Base-by-base conservation (phyloP, 2,888 invertebrate genomes). In the Heliconius erato region DNA sequence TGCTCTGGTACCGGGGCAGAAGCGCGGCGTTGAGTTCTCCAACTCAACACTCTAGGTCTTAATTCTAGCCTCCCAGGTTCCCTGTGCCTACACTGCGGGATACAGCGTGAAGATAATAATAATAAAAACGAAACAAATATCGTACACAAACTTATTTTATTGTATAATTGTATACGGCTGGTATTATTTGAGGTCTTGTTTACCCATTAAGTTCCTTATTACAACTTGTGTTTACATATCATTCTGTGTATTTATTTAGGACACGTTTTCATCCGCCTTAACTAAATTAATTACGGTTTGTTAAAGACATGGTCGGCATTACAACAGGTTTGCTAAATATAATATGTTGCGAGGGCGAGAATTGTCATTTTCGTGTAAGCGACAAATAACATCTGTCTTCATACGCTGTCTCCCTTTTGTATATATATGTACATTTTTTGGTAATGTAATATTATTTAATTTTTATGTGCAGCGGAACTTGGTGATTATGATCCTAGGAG, bases 401-500 rank as follows among this genome's bases (percentile, higher is more conserved):
- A 14, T 5, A 23, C 28, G 3, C 35, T 63, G n/a, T 9, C 54
- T 63, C 12, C 16, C 14, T 76, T 28, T 32, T 65, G 11, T 54
- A 40, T 12, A 76, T 14, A 76, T n/a, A 9, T n/a, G 16, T 35
- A n/a, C 40, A 35, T 54, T 44, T 59, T 71, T 14, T 26, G 19
- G 3, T 26, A 63, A 71, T 12, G 4, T 40, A 6, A 19, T 44
- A 19, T 72, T 40, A 40, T 40, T 11, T 40, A 28, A 49, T 28
- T 54, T 23, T 79, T 54, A 86, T 85, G 54, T 86, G 69, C 96
- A 99, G 99, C 99, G 90, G 99, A 99, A 96, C 96, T 99, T 84
- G 99, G 99, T 2, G 99, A 99, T 96, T 99, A 98, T 94, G 99
- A 99, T 93, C 97, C 98, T 54, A 96, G 98, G 87, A 96, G 98